Evolutionary conservation across 2,888 invertebrate species (phyloP), one percentile per base, ranked within the genome.

Genomic region (Lithophane socia): DNA sequence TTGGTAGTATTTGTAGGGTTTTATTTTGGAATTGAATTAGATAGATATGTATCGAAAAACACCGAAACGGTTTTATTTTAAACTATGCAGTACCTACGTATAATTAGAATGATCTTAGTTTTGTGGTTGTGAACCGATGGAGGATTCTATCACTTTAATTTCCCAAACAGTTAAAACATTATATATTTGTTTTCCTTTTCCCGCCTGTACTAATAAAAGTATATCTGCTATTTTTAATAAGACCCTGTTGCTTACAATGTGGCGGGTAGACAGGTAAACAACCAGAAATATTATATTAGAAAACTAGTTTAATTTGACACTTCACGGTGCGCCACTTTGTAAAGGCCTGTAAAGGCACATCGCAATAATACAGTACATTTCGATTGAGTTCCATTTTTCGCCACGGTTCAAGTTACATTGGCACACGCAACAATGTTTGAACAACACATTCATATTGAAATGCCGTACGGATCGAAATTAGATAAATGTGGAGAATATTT

Each of bases 161-260:
- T 21, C n/a, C n/a, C n/a, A 5, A 18, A n/a, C 1, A 60, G 21
- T 13, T 52, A 47, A 73, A 58, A 60, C 18, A 69, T 9, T n/a
- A 8, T 5, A 10, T n/a, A 37, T 29, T 29, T 64, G 24, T 24
- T 65, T 56, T 72, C 13, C 24, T 13, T 69, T 29, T 21, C 2
- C 21, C 42, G 2, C 21, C 60, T 42, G 16, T 70, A 12, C 18
- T 61, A 61, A 54, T 29, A 29, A 52, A 79, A 80, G 71, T 52
- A 79, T 77, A 13, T 70, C 37, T n/a, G 77, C 44, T 69, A 85
- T 84, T 86, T 82, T 80, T 84, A 77, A 86, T 86, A 80, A 58
- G 56, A 80, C 21, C 49, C 52, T 65, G 52, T 73, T 63, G 52
- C 24, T 7, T 24, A 12, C 29, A 24, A 5, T 42, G 52, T 54